Base-by-base conservation (phyloP, 2,797 vertebrate species). In the Brachymystax lenok region DNA sequence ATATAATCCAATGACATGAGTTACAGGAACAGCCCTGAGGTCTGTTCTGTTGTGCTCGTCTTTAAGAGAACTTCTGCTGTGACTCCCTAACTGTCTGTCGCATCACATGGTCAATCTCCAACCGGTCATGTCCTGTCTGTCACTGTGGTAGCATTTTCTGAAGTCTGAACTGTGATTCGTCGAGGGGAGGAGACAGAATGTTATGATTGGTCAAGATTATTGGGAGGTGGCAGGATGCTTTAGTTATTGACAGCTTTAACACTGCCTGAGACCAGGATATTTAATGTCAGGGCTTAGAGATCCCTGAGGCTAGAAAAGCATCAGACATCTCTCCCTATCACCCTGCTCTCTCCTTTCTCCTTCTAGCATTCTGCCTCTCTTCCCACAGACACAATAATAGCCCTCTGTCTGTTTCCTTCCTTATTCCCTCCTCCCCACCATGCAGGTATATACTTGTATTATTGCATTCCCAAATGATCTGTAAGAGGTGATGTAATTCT, bases 391-490 rank as follows among this genome's bases (percentile, higher is more conserved):
- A 76, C 30, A 46, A 14, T 1, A 76, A 56, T 69, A 51, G 66
- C 81, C n/a, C 12, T 35, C 7, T 33, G 16, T 16, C 17, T 24
- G 13, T 4, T 56, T 46, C 8, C 24, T 61, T 46, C 8, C 27
- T 63, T 73, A 30, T 14, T 1, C 73, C 27, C 19, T 28, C 4
- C 63, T 7, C 40, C 13, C 70, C 69, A 6, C 19, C 21, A 8
- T 10, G 12, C 66, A 71, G 72, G 79, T 71, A 74, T 59, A 76
- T 81, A 84, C 77, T 80, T 73, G 71, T 80, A 74, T 78, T 80
- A 79, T 76, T 85, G 79, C 83, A 81, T 84, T 90, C 84, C 79
- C 88, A 30, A 80, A 78, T 84, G 59, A 82, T 87, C 82, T 86
- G 81, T 83, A 81, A 80, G 84, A 77, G 85, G 82, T 84, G 76